These are phyloP conservation scores for Brachypalpus laphriformis DNA, from an alignment of 2,888 invertebrate genomes.

Conservation along the genomic window DNA sequence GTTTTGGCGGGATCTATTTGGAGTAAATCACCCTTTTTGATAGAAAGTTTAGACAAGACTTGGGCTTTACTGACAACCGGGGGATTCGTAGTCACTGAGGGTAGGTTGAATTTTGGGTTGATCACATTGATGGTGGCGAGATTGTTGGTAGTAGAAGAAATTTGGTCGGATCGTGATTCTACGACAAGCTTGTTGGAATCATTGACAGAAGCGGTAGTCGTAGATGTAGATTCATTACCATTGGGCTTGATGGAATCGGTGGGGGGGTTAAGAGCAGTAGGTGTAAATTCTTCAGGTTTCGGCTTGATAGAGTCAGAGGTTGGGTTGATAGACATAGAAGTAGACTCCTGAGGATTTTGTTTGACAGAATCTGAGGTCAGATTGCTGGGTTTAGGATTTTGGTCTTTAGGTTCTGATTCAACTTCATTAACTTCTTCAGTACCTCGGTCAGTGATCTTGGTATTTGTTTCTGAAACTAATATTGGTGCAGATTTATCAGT, in stretches of 20 bases:
- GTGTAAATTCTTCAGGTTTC: not conserved
- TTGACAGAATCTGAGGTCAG: not conserved
- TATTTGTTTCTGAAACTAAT: not conserved
- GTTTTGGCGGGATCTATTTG: constrained; percentile 29
- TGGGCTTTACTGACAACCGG: not conserved
- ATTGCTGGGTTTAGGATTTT: not conserved
- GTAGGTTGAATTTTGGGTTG: not conserved
- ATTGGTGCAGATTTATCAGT: not conserved
- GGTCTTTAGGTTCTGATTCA: not conserved
- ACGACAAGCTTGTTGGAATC: no score
- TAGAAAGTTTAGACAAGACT: constrained; percentile 24
- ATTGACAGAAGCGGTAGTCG: no score
- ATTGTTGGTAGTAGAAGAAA: not conserved
- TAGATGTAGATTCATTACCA: no score
- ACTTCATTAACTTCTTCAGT: not conserved
- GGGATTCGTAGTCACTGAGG: not conserved
- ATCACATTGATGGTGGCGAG: not conserved
- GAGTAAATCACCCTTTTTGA: constrained; percentile 34
- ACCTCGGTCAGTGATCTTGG: not conserved
- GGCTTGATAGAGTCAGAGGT: not conserved
- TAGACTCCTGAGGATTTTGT: not conserved
- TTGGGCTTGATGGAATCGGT: not conserved
- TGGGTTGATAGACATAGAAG: not conserved
- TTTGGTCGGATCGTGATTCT: not conserved
- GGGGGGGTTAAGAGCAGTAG: not conserved